Conservation (phyloP, 2,113 vertebrate species). For the Campylomormyrus numenius region DNA sequence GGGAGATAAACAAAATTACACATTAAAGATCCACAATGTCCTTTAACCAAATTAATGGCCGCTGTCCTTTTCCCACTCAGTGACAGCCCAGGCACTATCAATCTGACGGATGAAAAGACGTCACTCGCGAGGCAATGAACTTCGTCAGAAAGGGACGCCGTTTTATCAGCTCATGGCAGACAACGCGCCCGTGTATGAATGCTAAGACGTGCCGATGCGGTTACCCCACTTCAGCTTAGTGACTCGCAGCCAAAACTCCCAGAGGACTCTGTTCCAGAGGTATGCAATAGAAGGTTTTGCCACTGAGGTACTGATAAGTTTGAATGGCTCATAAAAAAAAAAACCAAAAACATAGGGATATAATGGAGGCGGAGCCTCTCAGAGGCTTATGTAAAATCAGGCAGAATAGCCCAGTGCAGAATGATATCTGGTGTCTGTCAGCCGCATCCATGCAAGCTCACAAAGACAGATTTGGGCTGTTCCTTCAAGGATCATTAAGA, state of each 20-base stretch:
- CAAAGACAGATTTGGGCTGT: background rate
- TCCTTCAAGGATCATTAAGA: background rate
- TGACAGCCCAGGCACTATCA: background rate
- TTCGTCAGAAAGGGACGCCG: background rate
- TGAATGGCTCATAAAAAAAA: background rate
- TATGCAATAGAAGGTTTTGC: background rate
- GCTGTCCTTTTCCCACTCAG: constrained; percentile 3
- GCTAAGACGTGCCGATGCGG: background rate
- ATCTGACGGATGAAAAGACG: background rate
- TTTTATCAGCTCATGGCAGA: background rate
- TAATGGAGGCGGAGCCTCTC: background rate
- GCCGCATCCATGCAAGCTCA: background rate
- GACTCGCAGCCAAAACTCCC: background rate
- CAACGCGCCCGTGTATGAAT: background rate
- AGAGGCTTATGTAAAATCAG: background rate
- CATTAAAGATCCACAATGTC: constrained; percentile 1
- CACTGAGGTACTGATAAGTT: background rate
- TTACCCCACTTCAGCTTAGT: background rate
- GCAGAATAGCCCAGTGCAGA: background rate
- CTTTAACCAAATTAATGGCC: background rate
- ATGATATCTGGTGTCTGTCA: background rate
- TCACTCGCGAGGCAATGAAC: background rate
- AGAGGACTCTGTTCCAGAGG: background rate
- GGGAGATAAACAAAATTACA: background rate
- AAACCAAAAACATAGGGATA: background rate